Base-by-base conservation (phyloP, 2,888 invertebrate genomes). In the Drosophila mettleri region DNA sequence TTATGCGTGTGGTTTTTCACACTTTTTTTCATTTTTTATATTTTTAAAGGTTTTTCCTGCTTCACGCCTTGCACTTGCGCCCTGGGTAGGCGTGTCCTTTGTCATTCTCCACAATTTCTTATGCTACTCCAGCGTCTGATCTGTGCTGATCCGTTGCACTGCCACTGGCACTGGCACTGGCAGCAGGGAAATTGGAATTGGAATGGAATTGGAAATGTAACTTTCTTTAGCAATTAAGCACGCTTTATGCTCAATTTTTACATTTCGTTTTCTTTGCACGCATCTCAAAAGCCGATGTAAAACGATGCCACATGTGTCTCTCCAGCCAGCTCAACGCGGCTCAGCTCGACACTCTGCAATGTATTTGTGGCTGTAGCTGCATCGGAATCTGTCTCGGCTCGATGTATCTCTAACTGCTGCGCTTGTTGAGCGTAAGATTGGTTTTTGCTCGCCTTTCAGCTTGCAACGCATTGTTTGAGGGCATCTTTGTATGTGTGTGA, bases 191-290 rank as follows among this genome's bases (percentile, higher is more conserved):
- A n/a, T n/a, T n/a, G n/a, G 20, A 16, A 49, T n/a, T 49, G 31
- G 33, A 29, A 33, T 33, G 33, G 22, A 34, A 33, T 46, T 52
- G 72, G 38, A 71, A 74, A 66, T 74, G 84, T 58, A 80, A 80
- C 78, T 88, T 84, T 84, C 88, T 81, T 80, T 73, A 51, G 39
- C 70, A 76, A 86, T 89, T 86, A 74, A 88, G 69, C 89, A 86
- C 86, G 89, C 88, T 89, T 88, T 83, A 81, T 74, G 84, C 76
- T 74, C 81, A 86, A 88, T 89, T 89, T 82, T 82, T 71, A 68
- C 29, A 66, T 39, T 59, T 46, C 65, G 43, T 45, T 38, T 27
- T 29, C 39, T 12, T 36, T 76, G 67, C 80, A 75, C 67, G 80
- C 78, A 89, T 80, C 57, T 81, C 65, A 70, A 43, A 52, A 61